phyloP scores from a whole-genome alignment of 2,113 vertebrate genomes.

The Murina feae region DNA sequence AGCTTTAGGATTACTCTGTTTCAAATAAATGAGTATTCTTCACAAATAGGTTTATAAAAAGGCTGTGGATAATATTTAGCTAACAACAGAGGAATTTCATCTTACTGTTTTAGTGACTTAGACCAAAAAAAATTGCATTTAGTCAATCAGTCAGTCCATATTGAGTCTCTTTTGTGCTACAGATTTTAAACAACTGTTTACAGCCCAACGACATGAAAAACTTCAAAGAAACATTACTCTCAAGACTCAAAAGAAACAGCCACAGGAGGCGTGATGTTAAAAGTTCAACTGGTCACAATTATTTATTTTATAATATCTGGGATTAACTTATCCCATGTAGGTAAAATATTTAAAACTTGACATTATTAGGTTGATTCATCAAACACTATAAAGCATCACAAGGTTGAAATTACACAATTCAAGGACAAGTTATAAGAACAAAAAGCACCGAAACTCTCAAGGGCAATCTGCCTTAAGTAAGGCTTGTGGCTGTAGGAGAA shows the following conservation, averaged over 20 bases:
- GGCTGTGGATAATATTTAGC: conserved; percentile 67
- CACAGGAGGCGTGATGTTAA: conserved; percentile 14
- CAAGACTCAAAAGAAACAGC: conserved; percentile 59
- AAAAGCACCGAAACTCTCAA: background rate
- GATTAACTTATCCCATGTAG: background rate
- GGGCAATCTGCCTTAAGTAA: background rate
- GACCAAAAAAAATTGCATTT: background rate
- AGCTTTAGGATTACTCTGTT: conserved; percentile 77
- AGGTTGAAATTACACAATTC: background rate
- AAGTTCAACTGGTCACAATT: background rate
- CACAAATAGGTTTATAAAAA: conserved; percentile 73
- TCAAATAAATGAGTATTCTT: conserved; percentile 75
- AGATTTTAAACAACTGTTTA: background rate
- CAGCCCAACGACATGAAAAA: conserved; percentile 42
- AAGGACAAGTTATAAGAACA: conserved; percentile 39
- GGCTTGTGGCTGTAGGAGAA: background rate
- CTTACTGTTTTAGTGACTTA: conserved; percentile 67
- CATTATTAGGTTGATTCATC: background rate
- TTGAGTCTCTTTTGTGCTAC: background rate
- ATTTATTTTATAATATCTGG: conserved; percentile 31
- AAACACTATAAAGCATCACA: background rate
- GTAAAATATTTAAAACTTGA: conserved; percentile 4
- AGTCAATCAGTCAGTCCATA: background rate
- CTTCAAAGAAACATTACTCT: conserved; percentile 39
- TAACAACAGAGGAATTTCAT: conserved; percentile 78